Conservation (phyloP, 92 coral and sea anemone genomes). For the Bergia sp. region DNA sequence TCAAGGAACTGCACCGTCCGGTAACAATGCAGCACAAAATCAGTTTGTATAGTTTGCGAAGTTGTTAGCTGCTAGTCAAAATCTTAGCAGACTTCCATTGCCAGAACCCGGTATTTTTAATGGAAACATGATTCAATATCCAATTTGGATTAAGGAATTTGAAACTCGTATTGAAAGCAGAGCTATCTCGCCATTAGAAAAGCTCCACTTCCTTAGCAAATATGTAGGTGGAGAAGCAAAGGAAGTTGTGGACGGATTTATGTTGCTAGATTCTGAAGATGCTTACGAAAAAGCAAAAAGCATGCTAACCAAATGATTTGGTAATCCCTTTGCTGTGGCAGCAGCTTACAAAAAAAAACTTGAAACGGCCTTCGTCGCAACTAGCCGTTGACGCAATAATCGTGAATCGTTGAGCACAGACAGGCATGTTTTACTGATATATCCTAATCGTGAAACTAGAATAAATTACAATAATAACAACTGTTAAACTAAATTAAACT, state of each 20-base stretch:
- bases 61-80: slow-evolving; percentile 55
- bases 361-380: too few species aligned
- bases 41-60: slow-evolving; percentile 2
- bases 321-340: slow-evolving; percentile 29
- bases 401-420: too few species aligned
- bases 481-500: too few species aligned
- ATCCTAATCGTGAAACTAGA: too few species aligned
- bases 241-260: slow-evolving; percentile 58
- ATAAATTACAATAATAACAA: too few species aligned
- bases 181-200: slow-evolving; percentile 49
- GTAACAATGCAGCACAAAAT: slow-evolving; percentile 32
- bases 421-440: too few species aligned
- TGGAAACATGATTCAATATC: slow-evolving; percentile 65
- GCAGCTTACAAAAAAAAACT: too few species aligned
- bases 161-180: slow-evolving; percentile 60
- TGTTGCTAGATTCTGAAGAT: neutral
- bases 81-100: slow-evolving; percentile 45
- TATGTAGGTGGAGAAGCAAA: slow-evolving; percentile 63
- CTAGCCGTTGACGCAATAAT: too few species aligned
- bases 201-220: slow-evolving; percentile 60
- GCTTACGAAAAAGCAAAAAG: slow-evolving; percentile 61
- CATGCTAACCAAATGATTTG: slow-evolving; percentile 29
- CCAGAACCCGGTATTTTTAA: slow-evolving; percentile 62
- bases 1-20: too few species aligned
- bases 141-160: slow-evolving; percentile 61